These are phyloP conservation scores for Conchocele bisecta DNA, from an alignment of 2,888 invertebrate genomes.

Conservation along the genomic window DNA sequence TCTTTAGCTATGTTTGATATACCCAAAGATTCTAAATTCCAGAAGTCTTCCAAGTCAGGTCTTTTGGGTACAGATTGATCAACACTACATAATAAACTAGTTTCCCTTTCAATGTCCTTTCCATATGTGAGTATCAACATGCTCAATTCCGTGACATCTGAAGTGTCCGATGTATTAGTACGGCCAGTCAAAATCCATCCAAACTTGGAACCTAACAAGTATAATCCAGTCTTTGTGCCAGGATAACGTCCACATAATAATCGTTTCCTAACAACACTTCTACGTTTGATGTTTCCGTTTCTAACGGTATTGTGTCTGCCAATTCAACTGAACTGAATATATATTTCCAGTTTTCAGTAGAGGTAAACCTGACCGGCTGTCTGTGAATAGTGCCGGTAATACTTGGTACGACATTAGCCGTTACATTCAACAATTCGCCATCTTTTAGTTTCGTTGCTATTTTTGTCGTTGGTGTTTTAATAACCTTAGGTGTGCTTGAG, in stretches of 20 bases:
- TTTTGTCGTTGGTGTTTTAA: background rate
- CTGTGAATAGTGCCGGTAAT: conserved; percentile 15
- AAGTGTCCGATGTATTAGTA: too few species aligned
- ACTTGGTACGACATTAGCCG: conserved; percentile 22
- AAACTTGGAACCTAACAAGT: conserved; percentile 1
- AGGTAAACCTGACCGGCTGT: background rate
- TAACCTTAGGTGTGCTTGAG: background rate
- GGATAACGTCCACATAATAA: conserved; percentile 4
- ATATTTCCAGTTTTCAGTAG: background rate
- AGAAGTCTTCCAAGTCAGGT: conserved; percentile 32
- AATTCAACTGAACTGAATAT: background rate
- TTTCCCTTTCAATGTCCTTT: background rate
- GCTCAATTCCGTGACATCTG: background rate
- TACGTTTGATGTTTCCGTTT: background rate
- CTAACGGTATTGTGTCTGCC: background rate
- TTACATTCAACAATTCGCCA: background rate
- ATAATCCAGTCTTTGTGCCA: background rate
- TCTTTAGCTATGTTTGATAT: background rate
- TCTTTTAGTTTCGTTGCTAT: conserved; percentile 5
- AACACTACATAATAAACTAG: background rate
- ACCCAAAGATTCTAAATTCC: conserved; percentile 25
- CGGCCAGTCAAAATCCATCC: conserved; percentile 11
- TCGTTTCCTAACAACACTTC: conserved; percentile 8
- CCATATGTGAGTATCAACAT: conserved; percentile 1
- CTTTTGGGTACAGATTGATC: conserved; percentile 10